A percentile compares a stretch with the other conserved stretches of the same genome.
phyloP scores from a whole-genome alignment of 2,797 vertebrate species.

The Chelidonichthys spinosus region DNA sequence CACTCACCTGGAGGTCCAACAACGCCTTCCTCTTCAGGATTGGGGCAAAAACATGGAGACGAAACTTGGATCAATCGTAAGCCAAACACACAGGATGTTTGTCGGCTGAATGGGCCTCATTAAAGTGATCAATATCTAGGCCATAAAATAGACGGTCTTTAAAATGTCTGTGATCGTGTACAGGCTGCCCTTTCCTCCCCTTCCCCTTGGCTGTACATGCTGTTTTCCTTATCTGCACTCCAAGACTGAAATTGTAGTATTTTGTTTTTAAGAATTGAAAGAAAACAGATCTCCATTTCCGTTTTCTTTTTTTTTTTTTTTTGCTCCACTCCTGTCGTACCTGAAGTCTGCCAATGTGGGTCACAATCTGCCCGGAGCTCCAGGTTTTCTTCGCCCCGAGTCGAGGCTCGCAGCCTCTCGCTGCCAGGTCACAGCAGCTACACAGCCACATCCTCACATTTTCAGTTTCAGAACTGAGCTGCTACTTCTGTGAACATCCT shows the following conservation, averaged over 20 bases:
- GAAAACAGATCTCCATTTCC: background rate
- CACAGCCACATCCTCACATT: background rate
- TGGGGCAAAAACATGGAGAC: background rate
- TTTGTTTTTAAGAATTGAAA: background rate
- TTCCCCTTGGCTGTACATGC: too few relatives aligned
- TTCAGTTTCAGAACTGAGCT: too few relatives aligned
- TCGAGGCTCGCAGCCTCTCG: background rate
- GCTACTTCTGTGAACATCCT: too few relatives aligned
- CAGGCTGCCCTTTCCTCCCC: background rate
- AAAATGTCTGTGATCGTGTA: constrained; percentile 35
- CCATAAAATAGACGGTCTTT: constrained; percentile 50
- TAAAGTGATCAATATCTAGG: constrained; percentile 51
- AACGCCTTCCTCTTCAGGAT: background rate
- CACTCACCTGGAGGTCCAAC: too few relatives aligned
- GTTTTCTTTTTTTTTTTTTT: background rate
- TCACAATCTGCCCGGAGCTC: background rate
- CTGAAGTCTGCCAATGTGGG: background rate
- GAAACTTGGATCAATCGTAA: constrained; percentile 18
- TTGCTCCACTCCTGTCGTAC: background rate
- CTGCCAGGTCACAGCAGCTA: background rate
- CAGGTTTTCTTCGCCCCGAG: background rate
- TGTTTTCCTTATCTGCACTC: background rate
- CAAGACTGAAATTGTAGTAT: background rate
- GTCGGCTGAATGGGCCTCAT: constrained; percentile 35
- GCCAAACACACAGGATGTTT: constrained; percentile 31